These are phyloP conservation scores for Dermatemys mawii DNA, from an alignment of 2,113 vertebrate species.

Conservation along the genomic window DNA sequence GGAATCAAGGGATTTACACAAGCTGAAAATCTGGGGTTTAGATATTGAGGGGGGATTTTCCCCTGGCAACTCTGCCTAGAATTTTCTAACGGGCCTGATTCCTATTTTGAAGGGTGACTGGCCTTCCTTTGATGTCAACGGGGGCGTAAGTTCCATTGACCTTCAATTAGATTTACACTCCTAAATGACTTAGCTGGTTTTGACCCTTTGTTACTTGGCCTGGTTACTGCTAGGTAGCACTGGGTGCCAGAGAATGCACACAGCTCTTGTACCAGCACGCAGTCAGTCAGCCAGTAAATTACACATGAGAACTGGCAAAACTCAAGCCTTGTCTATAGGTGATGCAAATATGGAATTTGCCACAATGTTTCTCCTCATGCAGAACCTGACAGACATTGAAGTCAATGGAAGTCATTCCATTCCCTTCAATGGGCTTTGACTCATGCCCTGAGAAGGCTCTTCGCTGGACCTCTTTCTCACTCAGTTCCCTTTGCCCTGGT, in stretches of 20 bases:
- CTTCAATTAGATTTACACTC: background rate
- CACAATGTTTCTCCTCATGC: background rate
- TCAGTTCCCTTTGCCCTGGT: background rate
- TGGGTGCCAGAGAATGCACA: background rate
- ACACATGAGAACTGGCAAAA: background rate
- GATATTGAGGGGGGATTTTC: background rate
- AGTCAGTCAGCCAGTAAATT: background rate
- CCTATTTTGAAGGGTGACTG: background rate
- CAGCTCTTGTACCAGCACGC: background rate
- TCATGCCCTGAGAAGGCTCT: too few relatives aligned
- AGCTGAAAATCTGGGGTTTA: background rate
- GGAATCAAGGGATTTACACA: background rate
- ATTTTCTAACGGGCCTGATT: background rate
- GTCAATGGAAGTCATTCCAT: background rate
- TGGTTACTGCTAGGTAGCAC: background rate
- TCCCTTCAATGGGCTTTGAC: background rate
- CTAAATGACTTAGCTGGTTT: background rate
- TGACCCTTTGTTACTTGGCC: background rate
- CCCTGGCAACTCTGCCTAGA: background rate
- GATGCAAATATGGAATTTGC: background rate
- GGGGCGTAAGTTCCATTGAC: background rate
- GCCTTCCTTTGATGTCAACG: background rate
- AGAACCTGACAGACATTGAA: background rate
- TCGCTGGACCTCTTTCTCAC: background rate
- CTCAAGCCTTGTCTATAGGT: background rate